Evolutionary conservation across 2,888 invertebrate species (phyloP), one percentile per base, ranked within the genome.

Genomic region (Thereva unica): DNA sequence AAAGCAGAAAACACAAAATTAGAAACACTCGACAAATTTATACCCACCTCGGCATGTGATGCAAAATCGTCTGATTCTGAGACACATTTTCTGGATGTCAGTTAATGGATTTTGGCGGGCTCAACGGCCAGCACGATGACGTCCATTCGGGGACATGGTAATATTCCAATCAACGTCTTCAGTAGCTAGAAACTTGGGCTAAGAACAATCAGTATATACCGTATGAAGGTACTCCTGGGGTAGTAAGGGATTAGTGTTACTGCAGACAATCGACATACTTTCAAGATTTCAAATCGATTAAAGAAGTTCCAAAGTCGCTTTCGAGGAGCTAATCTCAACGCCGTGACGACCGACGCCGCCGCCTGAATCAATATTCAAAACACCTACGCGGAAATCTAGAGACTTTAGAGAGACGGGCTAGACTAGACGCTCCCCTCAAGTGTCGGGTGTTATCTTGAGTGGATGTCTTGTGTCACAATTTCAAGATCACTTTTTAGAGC

Each of bases 21-120:
- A 23, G 23, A 23, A 23, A 23, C 23, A 23, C 23, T 23, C 23
- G 23, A 23, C 10, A 45, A 4, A 45, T 53, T 42, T 4, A 71
- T 74, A 77, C 77, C 71, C 74, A 78, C 78, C 78, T 74, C 76
- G 74, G 68, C 78, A 78, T 69, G 74, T 74, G 68, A 73, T 75
- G 72, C 77, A 79, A 68, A 78, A 75, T 69, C 74, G 75, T 67
- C 77, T 72, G 67, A 78, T 74, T 67, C 75, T 78, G 38, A 78
- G 75, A 70, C 78, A 78, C 78, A 78, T 74, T 63, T 63, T 67
- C 53, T 74, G 67, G 61, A 23, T 23, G 23, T 23, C 23, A 23
- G 23, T 23, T 68, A 56, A 52, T 50, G 12, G 45, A 10, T 37
- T 41, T 66, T 23, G 64, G 59, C 49, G 59, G 69, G 63, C 66